phyloP scores from a whole-genome alignment of 2,797 vertebrate genomes.

The Poecilia picta region DNA sequence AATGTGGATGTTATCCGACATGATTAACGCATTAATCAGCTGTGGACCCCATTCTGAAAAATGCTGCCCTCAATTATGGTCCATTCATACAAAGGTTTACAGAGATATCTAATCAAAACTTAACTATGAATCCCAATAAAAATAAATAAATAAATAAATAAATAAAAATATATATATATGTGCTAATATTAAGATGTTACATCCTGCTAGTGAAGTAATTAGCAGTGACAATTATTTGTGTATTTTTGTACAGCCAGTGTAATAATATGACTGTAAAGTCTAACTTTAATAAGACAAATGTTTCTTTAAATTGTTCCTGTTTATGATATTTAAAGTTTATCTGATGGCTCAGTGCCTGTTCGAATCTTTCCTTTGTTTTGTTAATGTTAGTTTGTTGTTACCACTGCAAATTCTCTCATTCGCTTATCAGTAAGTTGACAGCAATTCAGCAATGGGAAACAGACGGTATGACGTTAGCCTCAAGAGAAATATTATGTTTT shows the following conservation, averaged over 20 bases:
- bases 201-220: constrained; percentile 12
- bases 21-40: constrained; percentile 55
- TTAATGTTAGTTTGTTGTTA: no score
- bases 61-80: no score
- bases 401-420: not conserved
- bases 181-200: constrained; percentile 36
- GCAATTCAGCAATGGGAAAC: not conserved
- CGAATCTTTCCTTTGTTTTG: not conserved
- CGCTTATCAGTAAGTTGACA: not conserved
- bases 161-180: no score
- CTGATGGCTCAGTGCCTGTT: not conserved
- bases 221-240: not conserved
- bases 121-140: no score
- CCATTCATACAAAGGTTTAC: no score
- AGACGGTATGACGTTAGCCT: not conserved
- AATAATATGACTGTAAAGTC: not conserved
- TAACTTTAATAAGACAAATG: constrained; percentile 6
- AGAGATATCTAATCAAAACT: no score
- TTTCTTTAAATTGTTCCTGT: not conserved
- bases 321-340: not conserved
- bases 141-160: no score
- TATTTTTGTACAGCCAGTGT: not conserved
- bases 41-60: no score
- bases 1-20: constrained; percentile 54
- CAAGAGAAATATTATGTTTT: not conserved